These are phyloP conservation scores for Drosophila nr. perissopoda DNA, from an alignment of 2,888 invertebrate genomes.

Conservation along the genomic window DNA sequence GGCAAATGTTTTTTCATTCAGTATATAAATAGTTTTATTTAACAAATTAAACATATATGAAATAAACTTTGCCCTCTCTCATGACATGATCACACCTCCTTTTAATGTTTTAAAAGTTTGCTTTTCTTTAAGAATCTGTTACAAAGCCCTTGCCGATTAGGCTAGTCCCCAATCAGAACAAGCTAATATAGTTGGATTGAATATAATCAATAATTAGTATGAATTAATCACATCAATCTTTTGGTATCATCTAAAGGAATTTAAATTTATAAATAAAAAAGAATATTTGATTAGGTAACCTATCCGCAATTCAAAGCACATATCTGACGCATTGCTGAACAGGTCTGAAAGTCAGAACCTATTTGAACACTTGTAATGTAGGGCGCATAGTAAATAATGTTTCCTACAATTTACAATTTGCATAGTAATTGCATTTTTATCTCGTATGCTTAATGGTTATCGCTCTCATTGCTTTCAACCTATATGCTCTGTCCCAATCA, in stretches of 20 bases:
- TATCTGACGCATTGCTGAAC: neutral
- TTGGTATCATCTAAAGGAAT: neutral
- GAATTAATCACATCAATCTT: neutral
- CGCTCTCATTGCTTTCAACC: slow-evolving; percentile 14
- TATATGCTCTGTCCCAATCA: slow-evolving; percentile 16
- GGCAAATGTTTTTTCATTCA: neutral
- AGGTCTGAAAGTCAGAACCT: neutral
- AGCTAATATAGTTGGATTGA: neutral
- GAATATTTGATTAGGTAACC: neutral
- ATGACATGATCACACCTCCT: neutral
- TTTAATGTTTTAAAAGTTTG: neutral
- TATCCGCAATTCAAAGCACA: neutral
- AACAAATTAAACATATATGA: neutral
- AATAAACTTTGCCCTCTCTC: neutral
- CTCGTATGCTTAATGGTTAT: slow-evolving; percentile 24
- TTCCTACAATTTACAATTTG: slow-evolving; percentile 23
- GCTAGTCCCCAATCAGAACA: neutral
- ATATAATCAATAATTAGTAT: neutral
- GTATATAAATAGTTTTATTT: neutral
- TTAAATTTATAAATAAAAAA: neutral
- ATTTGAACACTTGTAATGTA: slow-evolving; percentile 1
- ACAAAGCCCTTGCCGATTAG: neutral
- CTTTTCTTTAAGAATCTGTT: neutral
- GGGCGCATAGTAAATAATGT: neutral
- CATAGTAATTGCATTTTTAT: slow-evolving; percentile 48